Evolutionary conservation across 53 echinoderm and acorn worm species (phyloP).

Genomic region (Crossaster papposus): DNA sequence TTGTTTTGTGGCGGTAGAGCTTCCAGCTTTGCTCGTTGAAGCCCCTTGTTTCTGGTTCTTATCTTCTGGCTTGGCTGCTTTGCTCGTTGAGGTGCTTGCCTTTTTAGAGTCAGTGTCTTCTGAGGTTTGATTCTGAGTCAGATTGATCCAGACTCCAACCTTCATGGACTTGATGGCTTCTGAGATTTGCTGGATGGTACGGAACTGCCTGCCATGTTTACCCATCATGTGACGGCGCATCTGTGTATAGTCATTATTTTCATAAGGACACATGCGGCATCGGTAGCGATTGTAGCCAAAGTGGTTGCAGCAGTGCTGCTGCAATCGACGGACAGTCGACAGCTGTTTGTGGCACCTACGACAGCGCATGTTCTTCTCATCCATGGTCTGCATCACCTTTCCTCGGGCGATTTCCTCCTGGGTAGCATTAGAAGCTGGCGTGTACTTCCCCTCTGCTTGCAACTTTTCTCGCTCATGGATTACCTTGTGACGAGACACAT

Average conservation of each 20-base stretch:
- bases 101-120: conserved; percentile 52
- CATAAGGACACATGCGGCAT: conserved; percentile 85
- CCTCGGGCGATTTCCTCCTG: conserved; percentile 78
- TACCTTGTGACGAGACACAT: conserved; percentile 88
- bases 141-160: conserved; percentile 92
- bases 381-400: conserved; percentile 87
- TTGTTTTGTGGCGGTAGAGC: conserved; percentile 14
- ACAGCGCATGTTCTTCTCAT: conserved; percentile 90
- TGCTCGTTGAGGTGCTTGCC: conserved; percentile 7
- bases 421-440: conserved; percentile 51
- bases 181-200: conserved; percentile 88
- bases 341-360: conserved; percentile 85
- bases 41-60: conserved; percentile 46
- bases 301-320: conserved; percentile 95
- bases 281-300: conserved; percentile 91
- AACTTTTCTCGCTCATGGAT: conserved; percentile 78
- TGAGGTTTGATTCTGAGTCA: conserved; percentile 66
- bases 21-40: conserved; percentile 27
- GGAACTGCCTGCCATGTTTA: conserved; percentile 92
- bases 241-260: conserved; percentile 93
- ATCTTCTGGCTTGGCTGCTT: conserved; percentile 43
- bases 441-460: conserved; percentile 51
- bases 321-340: conserved; percentile 78
- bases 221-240: conserved; percentile 96
- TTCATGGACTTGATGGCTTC: conserved; percentile 93